Percentiles rank a stretch among this genome's conserved stretches.
These are phyloP conservation scores for Nothura maculosa DNA, from an alignment of 2,797 vertebrate species.

Conservation along the genomic window DNA sequence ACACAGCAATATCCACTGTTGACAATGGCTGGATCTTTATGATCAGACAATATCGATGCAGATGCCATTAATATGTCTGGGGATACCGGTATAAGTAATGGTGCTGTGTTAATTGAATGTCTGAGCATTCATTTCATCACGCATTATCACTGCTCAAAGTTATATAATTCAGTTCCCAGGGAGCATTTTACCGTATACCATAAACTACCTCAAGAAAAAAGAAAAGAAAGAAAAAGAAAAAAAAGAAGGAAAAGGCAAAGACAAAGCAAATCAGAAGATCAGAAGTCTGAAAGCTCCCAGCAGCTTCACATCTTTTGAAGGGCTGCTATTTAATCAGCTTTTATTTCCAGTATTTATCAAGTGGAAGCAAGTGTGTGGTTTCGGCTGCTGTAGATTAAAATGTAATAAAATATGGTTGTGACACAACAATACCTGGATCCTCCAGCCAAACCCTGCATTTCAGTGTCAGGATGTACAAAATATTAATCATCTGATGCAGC, in stretches of 20 bases:
- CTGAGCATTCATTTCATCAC: conserved; percentile 27
- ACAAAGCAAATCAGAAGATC: conserved; percentile 48
- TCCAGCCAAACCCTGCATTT: conserved; percentile 5
- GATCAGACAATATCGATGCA: neutral
- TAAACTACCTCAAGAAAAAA: neutral
- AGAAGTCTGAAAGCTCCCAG: conserved; percentile 28
- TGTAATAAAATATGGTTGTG: conserved; percentile 8
- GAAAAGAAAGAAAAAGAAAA: neutral
- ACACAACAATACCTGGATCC: conserved; percentile 16
- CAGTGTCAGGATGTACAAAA: conserved; percentile 28
- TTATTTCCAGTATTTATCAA: conserved; percentile 60
- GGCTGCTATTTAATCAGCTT: conserved; percentile 66
- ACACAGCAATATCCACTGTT: neutral
- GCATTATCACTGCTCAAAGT: conserved; percentile 28
- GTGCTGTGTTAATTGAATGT: conserved; percentile 9
- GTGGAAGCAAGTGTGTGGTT: neutral
- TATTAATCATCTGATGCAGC: conserved; percentile 29
- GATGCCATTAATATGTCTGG: neutral
- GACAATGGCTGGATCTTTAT: neutral
- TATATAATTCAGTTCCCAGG: conserved; percentile 2
- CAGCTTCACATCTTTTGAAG: neutral
- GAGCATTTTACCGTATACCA: neutral
- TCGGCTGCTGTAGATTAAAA: neutral
- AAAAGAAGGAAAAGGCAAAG: neutral
- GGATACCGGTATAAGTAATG: conserved; percentile 12